Evolutionary conservation across 2,888 invertebrate species (phyloP).

Genomic region (Hyles lineata): DNA sequence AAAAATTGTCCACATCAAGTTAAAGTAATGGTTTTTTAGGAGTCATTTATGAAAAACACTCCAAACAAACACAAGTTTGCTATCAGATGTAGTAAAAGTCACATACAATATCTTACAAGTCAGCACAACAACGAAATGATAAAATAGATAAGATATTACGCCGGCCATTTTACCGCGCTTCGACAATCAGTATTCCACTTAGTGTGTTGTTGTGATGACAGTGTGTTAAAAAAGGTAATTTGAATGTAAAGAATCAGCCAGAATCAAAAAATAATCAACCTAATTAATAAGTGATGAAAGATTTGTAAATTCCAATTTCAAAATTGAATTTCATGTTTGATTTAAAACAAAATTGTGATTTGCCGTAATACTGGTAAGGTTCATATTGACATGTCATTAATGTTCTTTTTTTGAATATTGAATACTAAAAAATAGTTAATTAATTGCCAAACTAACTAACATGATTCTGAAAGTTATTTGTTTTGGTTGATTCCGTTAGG

Average conservation of each 20-base stretch:
- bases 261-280: background rate
- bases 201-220: slow-evolving; percentile 18
- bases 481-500: too few relatives aligned
- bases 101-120: background rate
- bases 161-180: slow-evolving; percentile 14
- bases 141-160: slow-evolving; percentile 15
- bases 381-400: background rate
- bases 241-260: background rate
- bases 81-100: background rate
- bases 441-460: background rate
- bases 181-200: slow-evolving; percentile 3
- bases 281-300: background rate
- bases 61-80: background rate
- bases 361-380: background rate
- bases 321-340: background rate
- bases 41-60: too few relatives aligned
- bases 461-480: background rate
- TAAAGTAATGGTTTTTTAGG: too few relatives aligned
- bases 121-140: background rate
- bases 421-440: background rate
- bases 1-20: too few relatives aligned
- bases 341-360: background rate
- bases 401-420: background rate
- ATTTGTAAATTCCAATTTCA: background rate
- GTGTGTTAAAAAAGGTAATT: slow-evolving; percentile 1